Evolutionary conservation across 2,888 invertebrate genomes (phyloP).

Genomic region (Alloscopus bannaensis): DNA sequence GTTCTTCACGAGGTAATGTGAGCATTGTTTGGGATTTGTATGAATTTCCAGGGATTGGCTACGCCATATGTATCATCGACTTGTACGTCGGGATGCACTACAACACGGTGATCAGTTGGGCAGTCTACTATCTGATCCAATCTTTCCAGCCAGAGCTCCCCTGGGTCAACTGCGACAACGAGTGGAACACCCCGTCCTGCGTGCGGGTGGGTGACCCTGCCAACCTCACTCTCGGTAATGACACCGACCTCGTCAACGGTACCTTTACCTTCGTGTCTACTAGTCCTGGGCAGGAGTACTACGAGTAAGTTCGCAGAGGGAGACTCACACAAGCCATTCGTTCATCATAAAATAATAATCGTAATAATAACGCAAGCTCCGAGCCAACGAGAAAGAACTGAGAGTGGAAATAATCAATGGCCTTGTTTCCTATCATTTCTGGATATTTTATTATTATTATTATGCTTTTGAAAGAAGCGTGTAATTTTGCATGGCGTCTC

Average conservation of each 20-base stretch:
- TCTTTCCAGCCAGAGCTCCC: constrained; percentile 88
- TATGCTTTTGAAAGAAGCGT: no score
- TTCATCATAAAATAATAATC: no score
- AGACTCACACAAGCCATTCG: no score
- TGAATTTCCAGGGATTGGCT: constrained; percentile 92
- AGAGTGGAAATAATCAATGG: no score
- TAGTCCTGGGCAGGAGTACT: constrained; percentile 91
- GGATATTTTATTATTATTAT: no score
- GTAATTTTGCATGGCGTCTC: no score
- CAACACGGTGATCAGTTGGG: constrained; percentile 98
- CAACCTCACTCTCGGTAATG: constrained; percentile 67
- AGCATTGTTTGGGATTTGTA: no score
- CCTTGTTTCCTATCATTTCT: no score
- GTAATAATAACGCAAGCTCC: no score
- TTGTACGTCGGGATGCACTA: constrained; percentile 96
- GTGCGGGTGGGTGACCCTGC: constrained; percentile 79
- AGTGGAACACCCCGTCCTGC: constrained; percentile 90
- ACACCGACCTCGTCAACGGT: no score
- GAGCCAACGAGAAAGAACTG: no score
- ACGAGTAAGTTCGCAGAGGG: constrained; percentile 84
- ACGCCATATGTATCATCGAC: constrained; percentile 96
- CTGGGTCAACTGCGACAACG: constrained; percentile 90
- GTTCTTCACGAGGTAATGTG: no score
- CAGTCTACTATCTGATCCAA: constrained; percentile 91
- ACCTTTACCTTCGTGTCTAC: constrained; percentile 76